Evolutionary conservation across 2,888 invertebrate genomes (phyloP).

Genomic region (Macaria liturata): DNA sequence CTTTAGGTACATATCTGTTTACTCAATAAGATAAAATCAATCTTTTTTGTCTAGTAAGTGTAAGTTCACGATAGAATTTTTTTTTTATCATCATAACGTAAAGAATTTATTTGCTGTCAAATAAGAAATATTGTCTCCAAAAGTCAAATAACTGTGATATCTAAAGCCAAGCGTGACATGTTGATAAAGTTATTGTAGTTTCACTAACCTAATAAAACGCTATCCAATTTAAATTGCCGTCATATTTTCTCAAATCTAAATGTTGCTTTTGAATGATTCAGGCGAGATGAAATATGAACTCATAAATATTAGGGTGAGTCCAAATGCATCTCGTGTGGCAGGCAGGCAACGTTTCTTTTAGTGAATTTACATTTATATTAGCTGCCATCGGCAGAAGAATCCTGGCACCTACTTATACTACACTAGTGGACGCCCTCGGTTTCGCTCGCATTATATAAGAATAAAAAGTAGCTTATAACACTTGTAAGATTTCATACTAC

Average conservation of each 20-base stretch:
- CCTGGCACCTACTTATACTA: no score
- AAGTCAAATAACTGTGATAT: conserved; percentile 5
- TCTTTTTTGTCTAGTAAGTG: no score
- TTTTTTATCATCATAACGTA: no score
- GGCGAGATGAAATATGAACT: conserved; percentile 25
- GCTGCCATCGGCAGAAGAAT: conserved; percentile 43
- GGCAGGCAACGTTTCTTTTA: conserved; percentile 48
- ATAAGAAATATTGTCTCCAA: background rate
- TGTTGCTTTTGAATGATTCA: conserved; percentile 26
- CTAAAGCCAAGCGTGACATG: conserved; percentile 7
- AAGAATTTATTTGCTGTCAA: no score
- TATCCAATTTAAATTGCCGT: conserved; percentile 14
- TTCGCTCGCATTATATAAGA: no score
- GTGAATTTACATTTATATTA: conserved; percentile 68
- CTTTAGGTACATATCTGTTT: no score
- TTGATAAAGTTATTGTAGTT: conserved; percentile 13
- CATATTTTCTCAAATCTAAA: conserved; percentile 18
- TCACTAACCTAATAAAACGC: conserved; percentile 14
- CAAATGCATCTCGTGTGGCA: conserved; percentile 27
- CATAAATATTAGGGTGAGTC: conserved; percentile 26
- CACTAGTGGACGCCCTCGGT: no score
- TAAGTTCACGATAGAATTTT: no score
- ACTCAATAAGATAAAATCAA: no score
- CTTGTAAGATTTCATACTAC: no score
- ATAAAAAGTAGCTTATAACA: no score